Conservation (phyloP, 2,888 invertebrate genomes). For the Ectemnius cavifrons region DNA sequence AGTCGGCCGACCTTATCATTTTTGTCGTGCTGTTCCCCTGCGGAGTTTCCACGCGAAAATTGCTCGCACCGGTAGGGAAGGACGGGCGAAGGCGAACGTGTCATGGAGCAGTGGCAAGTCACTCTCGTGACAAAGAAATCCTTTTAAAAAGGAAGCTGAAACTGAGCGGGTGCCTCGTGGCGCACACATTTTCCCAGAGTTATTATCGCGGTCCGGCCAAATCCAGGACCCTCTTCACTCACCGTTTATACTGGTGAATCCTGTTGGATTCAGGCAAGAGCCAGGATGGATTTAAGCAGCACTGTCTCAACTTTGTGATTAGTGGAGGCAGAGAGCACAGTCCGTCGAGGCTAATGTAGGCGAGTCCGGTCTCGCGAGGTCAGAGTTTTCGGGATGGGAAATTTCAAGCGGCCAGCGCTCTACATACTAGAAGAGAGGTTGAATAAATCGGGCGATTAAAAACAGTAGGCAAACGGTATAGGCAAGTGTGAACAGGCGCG, state of each 20-base stretch:
- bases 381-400: too few relatives aligned
- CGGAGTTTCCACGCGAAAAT: not conserved
- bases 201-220: slow-evolving; percentile 48
- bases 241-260: slow-evolving; percentile 47
- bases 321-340: not conserved
- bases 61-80: not conserved
- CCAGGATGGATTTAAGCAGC: slow-evolving; percentile 31
- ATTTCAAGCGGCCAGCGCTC: too few relatives aligned
- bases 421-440: not conserved
- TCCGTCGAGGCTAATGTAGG: too few relatives aligned
- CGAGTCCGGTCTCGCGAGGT: too few relatives aligned
- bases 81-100: not conserved
- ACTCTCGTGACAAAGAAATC: slow-evolving; percentile 32
- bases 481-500: slow-evolving; percentile 5
- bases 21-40: not conserved
- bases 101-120: slow-evolving; percentile 19
- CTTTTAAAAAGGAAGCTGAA: slow-evolving; percentile 20
- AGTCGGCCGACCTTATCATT: slow-evolving; percentile 4
- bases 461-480: too few relatives aligned
- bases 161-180: slow-evolving; percentile 3
- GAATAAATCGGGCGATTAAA: not conserved
- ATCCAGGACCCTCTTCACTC: slow-evolving; percentile 43
- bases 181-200: slow-evolving; percentile 32
- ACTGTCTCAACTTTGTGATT: slow-evolving; percentile 6
- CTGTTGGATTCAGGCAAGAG: slow-evolving; percentile 24